A percentile compares a stretch with the other conserved stretches of the same genome.
phyloP scores from a whole-genome alignment of 2,888 invertebrate species.

The Chaitophorus viminalis region DNA sequence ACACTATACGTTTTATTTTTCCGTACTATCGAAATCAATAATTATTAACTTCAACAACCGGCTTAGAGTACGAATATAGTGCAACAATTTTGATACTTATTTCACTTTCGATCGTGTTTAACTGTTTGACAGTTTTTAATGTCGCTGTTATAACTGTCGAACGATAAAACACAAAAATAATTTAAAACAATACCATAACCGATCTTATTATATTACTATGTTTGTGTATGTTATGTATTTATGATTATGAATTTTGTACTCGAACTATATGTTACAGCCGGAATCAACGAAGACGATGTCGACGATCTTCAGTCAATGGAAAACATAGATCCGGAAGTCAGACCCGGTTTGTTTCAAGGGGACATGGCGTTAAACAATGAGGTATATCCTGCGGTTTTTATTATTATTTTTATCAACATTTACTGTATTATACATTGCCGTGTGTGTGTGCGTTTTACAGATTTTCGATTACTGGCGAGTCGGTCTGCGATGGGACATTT shows the following conservation, averaged over 20 bases:
- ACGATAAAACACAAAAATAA: no score
- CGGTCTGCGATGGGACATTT: conserved; percentile 74
- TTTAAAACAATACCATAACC: no score
- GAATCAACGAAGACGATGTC: conserved; percentile 63
- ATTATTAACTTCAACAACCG: no score
- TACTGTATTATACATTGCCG: background rate
- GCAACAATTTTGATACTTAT: no score
- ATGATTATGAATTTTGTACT: background rate
- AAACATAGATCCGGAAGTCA: conserved; percentile 74
- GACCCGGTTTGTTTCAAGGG: conserved; percentile 76
- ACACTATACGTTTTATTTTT: no score
- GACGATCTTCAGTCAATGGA: conserved; percentile 58
- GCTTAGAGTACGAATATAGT: no score
- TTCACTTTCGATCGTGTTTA: no score
- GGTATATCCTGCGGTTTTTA: conserved; percentile 64
- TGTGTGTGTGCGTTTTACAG: conserved; percentile 64
- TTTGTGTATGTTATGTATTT: no score
- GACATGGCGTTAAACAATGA: conserved; percentile 76
- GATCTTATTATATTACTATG: no score
- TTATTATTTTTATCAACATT: background rate
- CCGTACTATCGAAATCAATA: no score
- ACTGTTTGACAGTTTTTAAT: no score
- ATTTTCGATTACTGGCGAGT: conserved; percentile 73
- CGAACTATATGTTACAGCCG: conserved; percentile 42
- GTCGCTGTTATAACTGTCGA: no score